Evolutionary conservation across 1,140 invertebrate species (phyloP).

Genomic region (Leptinotarsa texana): DNA sequence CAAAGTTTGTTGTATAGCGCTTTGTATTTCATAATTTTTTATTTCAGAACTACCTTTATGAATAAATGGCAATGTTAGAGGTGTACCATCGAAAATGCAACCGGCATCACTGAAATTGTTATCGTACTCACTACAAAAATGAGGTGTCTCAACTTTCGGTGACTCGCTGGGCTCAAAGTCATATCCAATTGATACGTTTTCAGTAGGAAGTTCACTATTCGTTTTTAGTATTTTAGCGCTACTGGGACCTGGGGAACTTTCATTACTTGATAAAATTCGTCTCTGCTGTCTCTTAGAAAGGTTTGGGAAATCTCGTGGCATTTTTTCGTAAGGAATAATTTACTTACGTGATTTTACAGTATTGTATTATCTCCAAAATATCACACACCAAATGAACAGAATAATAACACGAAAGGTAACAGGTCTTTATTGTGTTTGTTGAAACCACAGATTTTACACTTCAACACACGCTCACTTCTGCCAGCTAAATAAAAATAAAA

Average conservation of each 20-base stretch:
- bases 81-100: neutral
- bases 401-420: neutral
- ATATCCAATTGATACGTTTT: neutral
- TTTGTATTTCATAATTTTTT: neutral
- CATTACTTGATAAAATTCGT: neutral
- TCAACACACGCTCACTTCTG: no score
- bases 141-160: neutral
- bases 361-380: neutral
- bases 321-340: neutral
- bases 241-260: constrained; percentile 4
- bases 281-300: constrained; percentile 9
- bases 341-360: neutral
- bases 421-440: no score
- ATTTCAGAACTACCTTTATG: neutral
- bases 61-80: neutral
- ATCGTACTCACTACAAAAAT: neutral
- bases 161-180: neutral
- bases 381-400: neutral
- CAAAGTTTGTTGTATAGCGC: no score
- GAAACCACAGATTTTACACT: no score
- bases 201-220: neutral
- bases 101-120: constrained; percentile 4
- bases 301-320: constrained; percentile 7
- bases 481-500: no score
- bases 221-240: neutral